phyloP scores from a whole-genome alignment of 2,888 invertebrate genomes.

The Nymphalis urticae region DNA sequence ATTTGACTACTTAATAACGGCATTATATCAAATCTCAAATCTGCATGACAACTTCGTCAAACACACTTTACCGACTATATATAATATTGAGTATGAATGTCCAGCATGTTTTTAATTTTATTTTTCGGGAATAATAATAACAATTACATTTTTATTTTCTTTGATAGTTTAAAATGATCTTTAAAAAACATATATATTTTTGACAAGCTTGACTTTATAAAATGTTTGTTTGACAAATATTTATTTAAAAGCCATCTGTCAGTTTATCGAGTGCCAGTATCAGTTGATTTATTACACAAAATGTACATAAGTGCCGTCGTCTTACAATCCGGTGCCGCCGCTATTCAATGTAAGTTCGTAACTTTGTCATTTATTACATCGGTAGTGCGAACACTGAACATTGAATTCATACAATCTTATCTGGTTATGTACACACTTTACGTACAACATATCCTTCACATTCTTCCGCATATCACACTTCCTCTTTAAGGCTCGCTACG shows the following conservation, averaged over 20 bases:
- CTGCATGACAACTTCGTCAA: not conserved
- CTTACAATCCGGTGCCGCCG: too few species aligned
- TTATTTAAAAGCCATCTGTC: constrained; percentile 2
- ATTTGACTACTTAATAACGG: constrained; percentile 13
- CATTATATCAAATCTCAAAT: not conserved
- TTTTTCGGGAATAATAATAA: constrained; percentile 15
- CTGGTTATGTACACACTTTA: not conserved
- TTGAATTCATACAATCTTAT: not conserved
- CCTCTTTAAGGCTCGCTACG: not conserved
- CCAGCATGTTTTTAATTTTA: constrained; percentile 26
- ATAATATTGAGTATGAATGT: constrained; percentile 20
- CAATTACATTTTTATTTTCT: constrained; percentile 32
- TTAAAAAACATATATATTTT: constrained; percentile 24
- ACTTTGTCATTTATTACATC: not conserved
- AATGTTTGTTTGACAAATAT: constrained; percentile 20
- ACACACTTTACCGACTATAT: constrained; percentile 25
- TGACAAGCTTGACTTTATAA: constrained; percentile 27
- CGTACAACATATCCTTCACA: not conserved
- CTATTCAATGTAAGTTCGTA: not conserved
- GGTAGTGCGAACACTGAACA: not conserved
- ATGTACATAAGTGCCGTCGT: not conserved
- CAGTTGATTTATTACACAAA: not conserved
- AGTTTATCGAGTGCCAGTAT: constrained; percentile 22
- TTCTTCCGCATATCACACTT: constrained; percentile 6
- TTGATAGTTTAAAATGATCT: constrained; percentile 22